Evolutionary conservation across 2,113 vertebrate genomes (phyloP), one percentile per base, ranked within the genome.

Genomic region (Thunnus maccoyii): DNA sequence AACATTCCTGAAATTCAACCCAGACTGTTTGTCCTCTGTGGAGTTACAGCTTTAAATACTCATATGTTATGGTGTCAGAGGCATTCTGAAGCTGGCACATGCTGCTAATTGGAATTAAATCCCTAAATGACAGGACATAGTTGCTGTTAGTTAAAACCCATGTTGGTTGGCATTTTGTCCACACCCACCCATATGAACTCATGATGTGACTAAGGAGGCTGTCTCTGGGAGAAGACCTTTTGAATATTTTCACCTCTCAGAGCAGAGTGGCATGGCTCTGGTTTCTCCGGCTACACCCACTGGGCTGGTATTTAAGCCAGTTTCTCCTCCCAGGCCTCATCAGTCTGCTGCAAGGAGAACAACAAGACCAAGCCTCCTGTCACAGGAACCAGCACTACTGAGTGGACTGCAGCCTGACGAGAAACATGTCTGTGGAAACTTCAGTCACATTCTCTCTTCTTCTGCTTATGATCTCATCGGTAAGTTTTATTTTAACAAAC

Each of bases 221-320:
- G 60, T 62, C n/a, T 79, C 41, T 14, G 10, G 3, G 2, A 65
- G 32, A 44, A 22, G 32, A n/a, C 44, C 51, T 17, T 57, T 65
- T 66, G 54, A 73, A 86, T 87, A 75, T 80, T 84, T 92, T 86
- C 47, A 56, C 65, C 61, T 55, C 27, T 69, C 44, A 11, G 22
- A 30, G 48, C 61, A 32, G n/a, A 30, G 61, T n/a, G 27, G 61
- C 78, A 72, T 63, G 78, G 73, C 87, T 84, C 83, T 79, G 41
- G 70, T 87, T 90, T 74, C 78, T 79, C 55, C 36, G 91, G 89
- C 86, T 89, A 92, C 89, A 91, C 91, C 91, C 93, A 88, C 60
- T 70, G 55, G 64, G 68, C 61, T 51, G 82, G 68, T 93, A 93
- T 90, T 92, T 92, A 94, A 92, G 80, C 71, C 71, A 1, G 25